Evolutionary conservation across 1,140 invertebrate genomes (phyloP).

Genomic region (Penaeus indicus): DNA sequence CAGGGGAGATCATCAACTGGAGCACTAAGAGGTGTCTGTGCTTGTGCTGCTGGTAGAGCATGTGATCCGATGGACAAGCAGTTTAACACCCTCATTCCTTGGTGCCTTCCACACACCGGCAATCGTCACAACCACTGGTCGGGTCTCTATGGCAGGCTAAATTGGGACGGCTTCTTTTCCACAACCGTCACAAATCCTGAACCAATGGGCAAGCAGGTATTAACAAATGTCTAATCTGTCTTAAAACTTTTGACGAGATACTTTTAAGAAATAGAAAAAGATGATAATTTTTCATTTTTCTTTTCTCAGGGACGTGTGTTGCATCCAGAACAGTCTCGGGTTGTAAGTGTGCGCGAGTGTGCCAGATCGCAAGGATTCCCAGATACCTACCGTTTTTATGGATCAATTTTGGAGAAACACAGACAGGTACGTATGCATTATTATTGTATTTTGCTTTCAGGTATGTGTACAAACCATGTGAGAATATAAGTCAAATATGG

Average conservation of each 20-base stretch:
- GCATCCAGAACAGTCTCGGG: slow-evolving; percentile 84
- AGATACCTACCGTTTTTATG: slow-evolving; percentile 84
- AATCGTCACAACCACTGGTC: slow-evolving; percentile 91
- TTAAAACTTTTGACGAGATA: background rate
- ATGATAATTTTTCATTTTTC: too few species aligned
- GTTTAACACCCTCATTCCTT: slow-evolving; percentile 88
- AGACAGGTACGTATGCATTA: slow-evolving; percentile 76
- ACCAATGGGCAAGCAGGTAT: slow-evolving; percentile 90
- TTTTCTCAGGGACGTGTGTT: slow-evolving; percentile 78
- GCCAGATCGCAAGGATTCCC: slow-evolving; percentile 90
- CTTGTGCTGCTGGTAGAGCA: slow-evolving; percentile 77
- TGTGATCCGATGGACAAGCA: slow-evolving; percentile 84
- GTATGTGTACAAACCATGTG: background rate
- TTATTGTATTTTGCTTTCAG: background rate
- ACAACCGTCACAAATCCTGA: slow-evolving; percentile 89
- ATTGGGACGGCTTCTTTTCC: slow-evolving; percentile 89
- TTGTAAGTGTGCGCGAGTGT: slow-evolving; percentile 88
- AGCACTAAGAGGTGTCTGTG: slow-evolving; percentile 82
- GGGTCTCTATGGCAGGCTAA: slow-evolving; percentile 81
- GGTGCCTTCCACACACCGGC: slow-evolving; percentile 90
- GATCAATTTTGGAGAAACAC: slow-evolving; percentile 83
- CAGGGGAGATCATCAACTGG: slow-evolving; percentile 76
- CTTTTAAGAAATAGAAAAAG: background rate
- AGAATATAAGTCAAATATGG: background rate
- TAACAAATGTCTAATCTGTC: background rate